Base-by-base conservation (phyloP, 53 echinoderm and acorn worm species). In the Stichopus horrens region DNA sequence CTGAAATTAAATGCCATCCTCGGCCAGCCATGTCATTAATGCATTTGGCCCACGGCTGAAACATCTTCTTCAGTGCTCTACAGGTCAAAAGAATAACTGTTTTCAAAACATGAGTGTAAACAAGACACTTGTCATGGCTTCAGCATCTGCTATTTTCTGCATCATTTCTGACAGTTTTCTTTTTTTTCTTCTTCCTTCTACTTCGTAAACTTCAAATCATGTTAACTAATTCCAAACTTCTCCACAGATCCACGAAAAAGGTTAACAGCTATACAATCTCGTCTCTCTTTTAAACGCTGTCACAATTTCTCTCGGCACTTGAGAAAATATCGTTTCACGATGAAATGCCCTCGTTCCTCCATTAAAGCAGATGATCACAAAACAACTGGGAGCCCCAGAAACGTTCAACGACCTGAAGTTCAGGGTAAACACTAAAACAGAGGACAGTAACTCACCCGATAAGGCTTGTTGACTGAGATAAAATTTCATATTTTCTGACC, bases 341-440 rank as follows among this genome's bases (percentile, higher is more conserved):
- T 71, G 19, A 71, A 71, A 18, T 71, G 19, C 14, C 6, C 16
- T 13, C 71, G 7, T 71, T 71, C 71, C 71, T 71, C 5, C 81
- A 21, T 81, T 58, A 55, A 56, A 56, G 57, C 57, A 81, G 57
- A 56, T 81, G 81, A 19, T 81, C 58, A 57, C 57, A 53, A 81
- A 20, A 56, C 7, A 55, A 81, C 81, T 18, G 55, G 55, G 58
- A 57, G 58, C 81, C 57, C 81, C 81, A 57, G 18, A 81, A 81
- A 81, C 58, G 81, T 56, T 81, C 81, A 81, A 81, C 23, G 81
- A 81, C 81, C 81, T 58, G 81, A 81, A 71, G 71, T 71, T 18
- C 14, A 71, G 14, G 19, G 18, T 71, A 71, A 37, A 71, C 18
- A 71, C n/a, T 71, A 13, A 71, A 18, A 71, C 19, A 18, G 71